phyloP scores from a whole-genome alignment of 2,797 vertebrate genomes.

The Phoeniculus purpureus region DNA sequence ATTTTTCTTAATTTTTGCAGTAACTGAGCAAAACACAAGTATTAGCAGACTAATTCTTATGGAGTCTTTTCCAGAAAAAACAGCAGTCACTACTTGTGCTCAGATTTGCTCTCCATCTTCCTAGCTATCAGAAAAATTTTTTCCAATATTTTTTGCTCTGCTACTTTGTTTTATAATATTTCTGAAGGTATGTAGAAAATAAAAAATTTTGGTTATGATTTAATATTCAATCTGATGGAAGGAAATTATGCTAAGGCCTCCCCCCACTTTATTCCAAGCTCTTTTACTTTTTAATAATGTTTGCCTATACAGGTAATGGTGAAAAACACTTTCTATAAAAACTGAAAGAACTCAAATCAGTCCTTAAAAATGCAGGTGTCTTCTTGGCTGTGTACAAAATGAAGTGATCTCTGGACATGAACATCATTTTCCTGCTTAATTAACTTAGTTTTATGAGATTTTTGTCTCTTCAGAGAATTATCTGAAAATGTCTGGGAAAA shows the following conservation, averaged over 20 bases:
- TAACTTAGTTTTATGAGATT: not conserved
- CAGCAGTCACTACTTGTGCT: not conserved
- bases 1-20: not conserved
- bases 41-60: not conserved
- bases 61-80: not conserved
- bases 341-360: not conserved
- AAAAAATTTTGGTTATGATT: not conserved
- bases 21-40: not conserved
- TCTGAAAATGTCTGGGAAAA: not conserved
- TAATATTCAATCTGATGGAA: not conserved
- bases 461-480: not conserved
- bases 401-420: not conserved
- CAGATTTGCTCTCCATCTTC: not conserved
- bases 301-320: not conserved
- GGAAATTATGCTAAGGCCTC: not conserved
- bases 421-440: not conserved
- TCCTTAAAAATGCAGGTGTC: not conserved
- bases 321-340: not conserved
- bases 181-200: not conserved
- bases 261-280: not conserved
- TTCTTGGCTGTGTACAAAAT: not conserved
- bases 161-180: not conserved
- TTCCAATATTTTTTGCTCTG: not conserved
- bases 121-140: not conserved
- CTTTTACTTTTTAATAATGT: not conserved